Base-by-base conservation (phyloP, 2,888 invertebrate genomes). In the Diarsia dahlii region DNA sequence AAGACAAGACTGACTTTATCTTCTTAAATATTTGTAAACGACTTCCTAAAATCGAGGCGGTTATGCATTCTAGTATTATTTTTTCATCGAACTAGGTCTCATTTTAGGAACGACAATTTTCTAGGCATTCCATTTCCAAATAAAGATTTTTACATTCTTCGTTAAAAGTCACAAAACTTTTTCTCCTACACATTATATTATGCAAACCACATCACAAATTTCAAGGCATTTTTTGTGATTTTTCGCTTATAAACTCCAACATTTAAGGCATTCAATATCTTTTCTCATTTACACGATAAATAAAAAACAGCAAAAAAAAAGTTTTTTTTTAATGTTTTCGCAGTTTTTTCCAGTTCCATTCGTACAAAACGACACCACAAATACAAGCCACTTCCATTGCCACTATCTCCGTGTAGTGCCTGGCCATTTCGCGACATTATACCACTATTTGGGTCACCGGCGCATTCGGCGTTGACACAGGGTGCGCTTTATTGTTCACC, bases 381-480 rank as follows among this genome's bases (percentile, higher is more conserved):
- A 62, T 69, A 62, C 13, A 71, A 62, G 83, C 58, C 86, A 79
- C 84, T 88, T 91, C 83, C 80, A 88, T 85, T 66, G 45, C 13
- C 52, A 54, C 65, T 88, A 87, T 74, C 68, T 87, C 82, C 80
- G 79, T 76, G 88, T 86, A 90, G 88, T 92, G 39, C 39, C 39
- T 39, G 93, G 92, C 92, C 93, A 94, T 95, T 95, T 94, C 86
- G 93, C 91, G 91, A 93, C 93, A 91, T 90, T 92, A 93, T 93
- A 87, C 88, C 90, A 90, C 92, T 94, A 96, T 95, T 93, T 95
- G 90, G 95, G 95, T 95, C 95, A 96, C 92, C 93, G 91, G 94
- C 92, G 92, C 95, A 92, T 92, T 90, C 86, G 89, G 86, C 92
- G 93, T 93, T 93, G 94, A 90, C 89, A 93, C 90, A 89, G 90